These are phyloP conservation scores for Neolamprologus toae DNA, from an alignment of 2,113 vertebrate genomes.

Conservation along the genomic window DNA sequence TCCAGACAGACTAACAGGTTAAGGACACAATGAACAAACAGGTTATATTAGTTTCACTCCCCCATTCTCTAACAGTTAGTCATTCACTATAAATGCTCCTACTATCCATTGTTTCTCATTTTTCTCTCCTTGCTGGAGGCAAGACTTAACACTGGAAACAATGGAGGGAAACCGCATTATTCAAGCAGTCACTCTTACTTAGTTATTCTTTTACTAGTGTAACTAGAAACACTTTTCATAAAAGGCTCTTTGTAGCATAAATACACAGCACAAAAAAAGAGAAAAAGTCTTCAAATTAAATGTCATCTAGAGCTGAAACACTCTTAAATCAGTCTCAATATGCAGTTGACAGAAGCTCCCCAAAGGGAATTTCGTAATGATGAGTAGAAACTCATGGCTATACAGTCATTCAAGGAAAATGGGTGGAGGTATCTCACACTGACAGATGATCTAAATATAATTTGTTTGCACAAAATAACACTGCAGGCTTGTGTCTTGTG, in stretches of 20 bases:
- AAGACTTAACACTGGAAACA: conserved; percentile 22
- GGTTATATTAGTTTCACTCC: not conserved
- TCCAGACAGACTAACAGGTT: not conserved
- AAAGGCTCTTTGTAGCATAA: not conserved
- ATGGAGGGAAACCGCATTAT: conserved; percentile 43
- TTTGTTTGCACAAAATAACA: not conserved
- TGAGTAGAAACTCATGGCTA: not conserved
- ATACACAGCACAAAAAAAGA: not conserved
- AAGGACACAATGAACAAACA: not conserved
- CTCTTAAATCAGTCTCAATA: not conserved
- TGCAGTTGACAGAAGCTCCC: not conserved
- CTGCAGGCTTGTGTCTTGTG: not conserved
- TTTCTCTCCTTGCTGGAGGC: conserved; percentile 4
- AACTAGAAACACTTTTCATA: not conserved
- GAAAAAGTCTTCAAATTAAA: not conserved
- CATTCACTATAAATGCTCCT: conserved; percentile 4
- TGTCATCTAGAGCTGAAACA: not conserved
- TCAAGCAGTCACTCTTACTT: not conserved
- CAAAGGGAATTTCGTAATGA: not conserved
- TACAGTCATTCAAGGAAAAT: not conserved
- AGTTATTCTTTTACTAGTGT: not conserved
- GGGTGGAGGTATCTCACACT: not conserved
- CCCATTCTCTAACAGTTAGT: conserved; percentile 4
- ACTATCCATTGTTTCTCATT: conserved; percentile 30
- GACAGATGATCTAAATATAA: not conserved